phyloP scores from a whole-genome alignment of 2,797 vertebrate genomes.

The Lacerta viridis region DNA sequence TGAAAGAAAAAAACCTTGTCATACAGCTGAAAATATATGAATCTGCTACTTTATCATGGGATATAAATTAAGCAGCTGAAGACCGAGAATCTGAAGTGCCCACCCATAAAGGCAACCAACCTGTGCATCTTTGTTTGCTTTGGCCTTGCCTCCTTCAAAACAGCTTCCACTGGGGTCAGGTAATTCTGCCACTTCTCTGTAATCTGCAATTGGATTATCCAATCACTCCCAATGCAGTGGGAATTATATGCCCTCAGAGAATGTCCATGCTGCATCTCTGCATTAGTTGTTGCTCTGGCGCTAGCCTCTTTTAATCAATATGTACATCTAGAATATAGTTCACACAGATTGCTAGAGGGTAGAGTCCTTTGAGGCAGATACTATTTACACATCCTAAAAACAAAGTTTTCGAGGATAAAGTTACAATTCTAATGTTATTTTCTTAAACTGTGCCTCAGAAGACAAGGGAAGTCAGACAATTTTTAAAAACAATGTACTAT shows the following conservation, averaged over 20 bases:
- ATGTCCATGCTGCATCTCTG: background rate
- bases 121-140: background rate
- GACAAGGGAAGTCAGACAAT: no score
- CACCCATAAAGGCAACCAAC: background rate
- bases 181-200: background rate
- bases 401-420: background rate
- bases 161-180: background rate
- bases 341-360: background rate
- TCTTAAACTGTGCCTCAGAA: background rate
- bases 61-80: background rate
- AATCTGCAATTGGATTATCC: background rate
- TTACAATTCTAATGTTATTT: background rate
- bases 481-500: background rate
- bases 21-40: background rate
- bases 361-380: background rate
- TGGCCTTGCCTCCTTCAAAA: background rate
- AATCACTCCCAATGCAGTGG: background rate
- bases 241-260: background rate
- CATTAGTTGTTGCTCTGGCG: background rate
- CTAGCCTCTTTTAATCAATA: background rate
- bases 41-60: background rate
- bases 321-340: background rate
- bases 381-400: background rate
- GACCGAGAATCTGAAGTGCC: background rate
- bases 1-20: slow-evolving; percentile 21